phyloP scores from a whole-genome alignment of 2,797 vertebrate species.

The Enteromius trimaculatus region DNA sequence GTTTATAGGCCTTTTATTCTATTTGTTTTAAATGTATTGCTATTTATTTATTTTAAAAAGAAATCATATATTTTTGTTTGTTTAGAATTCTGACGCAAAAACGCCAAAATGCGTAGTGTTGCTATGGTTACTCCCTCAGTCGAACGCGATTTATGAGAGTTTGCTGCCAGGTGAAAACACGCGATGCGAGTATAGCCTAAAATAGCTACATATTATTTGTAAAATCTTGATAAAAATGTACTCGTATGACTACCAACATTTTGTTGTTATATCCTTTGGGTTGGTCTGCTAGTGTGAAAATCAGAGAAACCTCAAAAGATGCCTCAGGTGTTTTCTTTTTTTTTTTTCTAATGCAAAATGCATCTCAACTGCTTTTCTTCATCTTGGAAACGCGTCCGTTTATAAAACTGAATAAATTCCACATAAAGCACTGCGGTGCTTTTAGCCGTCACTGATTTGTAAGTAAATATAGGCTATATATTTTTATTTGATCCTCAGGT shows the following conservation, averaged over 20 bases:
- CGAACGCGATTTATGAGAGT: background rate
- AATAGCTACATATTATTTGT: background rate
- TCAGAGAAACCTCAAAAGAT: background rate
- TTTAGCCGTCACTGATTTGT: background rate
- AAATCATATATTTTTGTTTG: background rate
- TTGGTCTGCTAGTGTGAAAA: background rate
- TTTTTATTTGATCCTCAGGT: background rate
- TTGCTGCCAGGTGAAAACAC: background rate
- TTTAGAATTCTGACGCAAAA: background rate
- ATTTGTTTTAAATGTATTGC: background rate
- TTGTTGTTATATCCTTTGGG: background rate
- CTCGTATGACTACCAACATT: background rate
- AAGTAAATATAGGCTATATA: background rate
- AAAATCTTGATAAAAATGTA: background rate
- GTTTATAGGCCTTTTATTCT: too few species aligned
- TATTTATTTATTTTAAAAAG: background rate
- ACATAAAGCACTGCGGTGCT: slow-evolving; percentile 72
- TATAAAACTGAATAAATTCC: slow-evolving; percentile 78
- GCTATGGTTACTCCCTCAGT: background rate
- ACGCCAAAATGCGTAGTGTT: background rate
- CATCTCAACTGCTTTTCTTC: slow-evolving; percentile 24
- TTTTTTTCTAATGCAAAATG: background rate
- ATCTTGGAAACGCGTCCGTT: slow-evolving; percentile 74
- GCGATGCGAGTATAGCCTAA: background rate
- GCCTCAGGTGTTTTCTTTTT: background rate